phyloP scores from a whole-genome alignment of 2,888 invertebrate species.

The Petrolisthes cinctipes region DNA sequence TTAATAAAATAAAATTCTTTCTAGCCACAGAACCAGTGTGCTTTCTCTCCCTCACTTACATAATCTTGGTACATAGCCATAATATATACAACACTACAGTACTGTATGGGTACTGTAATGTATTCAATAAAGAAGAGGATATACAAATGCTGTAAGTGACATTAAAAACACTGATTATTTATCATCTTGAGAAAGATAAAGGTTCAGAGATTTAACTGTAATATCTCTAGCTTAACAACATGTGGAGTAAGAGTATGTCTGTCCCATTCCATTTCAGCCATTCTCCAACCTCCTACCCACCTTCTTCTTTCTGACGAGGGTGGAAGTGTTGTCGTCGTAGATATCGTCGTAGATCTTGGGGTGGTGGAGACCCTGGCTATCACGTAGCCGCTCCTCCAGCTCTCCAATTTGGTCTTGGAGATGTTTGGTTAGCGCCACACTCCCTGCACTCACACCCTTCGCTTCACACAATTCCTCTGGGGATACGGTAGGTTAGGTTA shows the following conservation, averaged over 20 bases:
- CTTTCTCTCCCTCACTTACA: not conserved
- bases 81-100: not conserved
- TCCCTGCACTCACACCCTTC: slow-evolving; percentile 46
- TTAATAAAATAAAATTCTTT: not conserved
- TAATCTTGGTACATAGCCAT: not conserved
- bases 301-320: slow-evolving; percentile 55
- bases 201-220: no score
- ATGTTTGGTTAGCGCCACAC: slow-evolving; percentile 52
- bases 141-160: no score
- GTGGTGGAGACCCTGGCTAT: slow-evolving; percentile 27
- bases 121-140: no score
- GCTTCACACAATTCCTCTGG: slow-evolving; percentile 59
- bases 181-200: no score
- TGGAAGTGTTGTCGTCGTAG: slow-evolving; percentile 53
- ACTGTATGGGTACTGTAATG: no score
- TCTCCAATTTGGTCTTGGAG: slow-evolving; percentile 53
- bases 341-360: slow-evolving; percentile 61
- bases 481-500: not conserved
- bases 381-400: slow-evolving; percentile 50
- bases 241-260: no score
- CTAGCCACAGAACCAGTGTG: not conserved
- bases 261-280: no score
- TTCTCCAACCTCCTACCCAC: not conserved
- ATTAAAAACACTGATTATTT: no score
- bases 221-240: no score